Percentiles rank a stretch among this genome's conserved stretches.
Evolutionary conservation across 2,888 invertebrate species (phyloP).

Genomic region (Phyto melanocephala): DNA sequence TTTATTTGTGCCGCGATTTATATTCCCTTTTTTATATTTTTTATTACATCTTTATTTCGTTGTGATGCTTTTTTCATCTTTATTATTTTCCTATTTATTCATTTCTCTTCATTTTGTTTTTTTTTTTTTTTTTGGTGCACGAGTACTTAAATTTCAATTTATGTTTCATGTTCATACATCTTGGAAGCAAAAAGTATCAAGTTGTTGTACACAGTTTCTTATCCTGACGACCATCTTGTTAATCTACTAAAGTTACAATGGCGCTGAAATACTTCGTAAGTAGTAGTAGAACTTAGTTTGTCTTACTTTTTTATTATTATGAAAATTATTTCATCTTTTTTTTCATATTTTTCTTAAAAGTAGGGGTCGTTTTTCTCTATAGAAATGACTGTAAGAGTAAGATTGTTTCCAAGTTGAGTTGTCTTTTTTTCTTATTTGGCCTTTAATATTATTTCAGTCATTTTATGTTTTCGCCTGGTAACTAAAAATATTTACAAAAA

Average conservation of each 20-base stretch:
- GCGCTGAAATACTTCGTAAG: slow-evolving; percentile 32
- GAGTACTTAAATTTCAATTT: slow-evolving; percentile 58
- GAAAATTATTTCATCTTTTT: not conserved
- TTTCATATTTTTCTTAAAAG: not conserved
- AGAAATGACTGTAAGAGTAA: not conserved
- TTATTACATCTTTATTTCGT: slow-evolving; percentile 10
- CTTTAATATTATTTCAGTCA: too few relatives aligned
- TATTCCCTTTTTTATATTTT: not conserved
- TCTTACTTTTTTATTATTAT: too few relatives aligned
- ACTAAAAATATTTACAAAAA: not conserved
- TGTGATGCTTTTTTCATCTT: not conserved
- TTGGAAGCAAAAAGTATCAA: slow-evolving; percentile 11
- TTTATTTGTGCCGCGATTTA: slow-evolving; percentile 9
- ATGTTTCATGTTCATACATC: slow-evolving; percentile 13
- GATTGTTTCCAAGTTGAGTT: slow-evolving; percentile 41
- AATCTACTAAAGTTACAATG: slow-evolving; percentile 57
- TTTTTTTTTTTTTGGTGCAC: not conserved
- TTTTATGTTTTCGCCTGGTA: not conserved
- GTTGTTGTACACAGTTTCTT: slow-evolving; percentile 53
- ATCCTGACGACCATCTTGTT: slow-evolving; percentile 56
- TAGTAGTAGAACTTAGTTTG: too few relatives aligned
- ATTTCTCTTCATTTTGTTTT: not conserved
- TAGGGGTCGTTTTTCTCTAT: slow-evolving; percentile 1
- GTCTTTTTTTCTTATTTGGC: slow-evolving; percentile 28
- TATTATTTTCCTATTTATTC: slow-evolving; percentile 10